These are phyloP conservation scores for Tachypleus tridentatus DNA, from an alignment of 1,140 invertebrate species.

Conservation along the genomic window DNA sequence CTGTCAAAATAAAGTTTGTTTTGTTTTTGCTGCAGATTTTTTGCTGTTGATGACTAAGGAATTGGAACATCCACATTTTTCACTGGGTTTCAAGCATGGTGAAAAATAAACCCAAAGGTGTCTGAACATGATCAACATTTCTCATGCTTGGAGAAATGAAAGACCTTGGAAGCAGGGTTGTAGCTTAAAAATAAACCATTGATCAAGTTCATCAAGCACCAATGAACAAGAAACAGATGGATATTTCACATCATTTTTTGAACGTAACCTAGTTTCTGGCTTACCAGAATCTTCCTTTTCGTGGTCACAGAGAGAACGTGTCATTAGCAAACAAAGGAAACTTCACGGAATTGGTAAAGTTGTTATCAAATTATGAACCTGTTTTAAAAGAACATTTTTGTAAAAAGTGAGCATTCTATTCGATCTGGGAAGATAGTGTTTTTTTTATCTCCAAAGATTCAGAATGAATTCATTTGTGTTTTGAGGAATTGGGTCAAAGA, in stretches of 20 bases:
- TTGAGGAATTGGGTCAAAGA: conserved; percentile 5
- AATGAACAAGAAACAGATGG: not conserved
- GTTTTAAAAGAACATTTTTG: no score
- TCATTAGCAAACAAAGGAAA: no score
- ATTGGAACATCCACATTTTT: no score
- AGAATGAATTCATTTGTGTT: conserved; percentile 3
- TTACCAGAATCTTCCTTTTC: not conserved
- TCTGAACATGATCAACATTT: not conserved
- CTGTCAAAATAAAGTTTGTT: no score
- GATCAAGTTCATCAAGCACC: not conserved
- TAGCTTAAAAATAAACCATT: not conserved
- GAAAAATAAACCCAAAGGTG: not conserved
- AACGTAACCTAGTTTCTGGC: not conserved
- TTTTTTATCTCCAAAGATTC: conserved; percentile 1
- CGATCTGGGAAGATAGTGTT: no score
- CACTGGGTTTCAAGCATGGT: no score
- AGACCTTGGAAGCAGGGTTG: conserved; percentile 1
- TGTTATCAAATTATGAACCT: no score
- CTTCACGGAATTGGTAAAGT: not conserved
- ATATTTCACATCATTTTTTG: not conserved
- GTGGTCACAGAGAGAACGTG: no score
- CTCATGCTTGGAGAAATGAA: conserved; percentile 2
- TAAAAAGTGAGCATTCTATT: no score
- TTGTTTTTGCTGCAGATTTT: no score
- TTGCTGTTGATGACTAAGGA: no score